A percentile compares a stretch with the other conserved stretches of the same genome.
phyloP scores from a whole-genome alignment of 2,113 vertebrate genomes.

The Hydrochoerus hydrochaeris region DNA sequence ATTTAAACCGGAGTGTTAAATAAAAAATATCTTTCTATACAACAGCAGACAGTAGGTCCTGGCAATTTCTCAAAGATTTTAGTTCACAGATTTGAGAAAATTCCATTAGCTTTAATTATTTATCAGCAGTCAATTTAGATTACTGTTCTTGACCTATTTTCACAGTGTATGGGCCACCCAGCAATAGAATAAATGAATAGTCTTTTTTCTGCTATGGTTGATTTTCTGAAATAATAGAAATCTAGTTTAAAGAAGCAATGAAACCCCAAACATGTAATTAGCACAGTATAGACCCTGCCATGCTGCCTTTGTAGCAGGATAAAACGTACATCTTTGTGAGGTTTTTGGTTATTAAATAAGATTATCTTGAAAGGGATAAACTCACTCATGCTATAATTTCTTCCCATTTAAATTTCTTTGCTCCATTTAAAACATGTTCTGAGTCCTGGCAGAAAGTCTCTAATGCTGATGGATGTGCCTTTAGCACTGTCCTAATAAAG shows the following conservation, averaged over 20 bases:
- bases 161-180: slow-evolving; percentile 82
- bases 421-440: slow-evolving; percentile 76
- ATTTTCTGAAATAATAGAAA: slow-evolving; percentile 79
- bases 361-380: slow-evolving; percentile 67
- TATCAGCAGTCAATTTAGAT: slow-evolving; percentile 91
- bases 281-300: slow-evolving; percentile 66
- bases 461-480: slow-evolving; percentile 66
- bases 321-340: slow-evolving; percentile 72
- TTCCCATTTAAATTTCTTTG: slow-evolving; percentile 82
- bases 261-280: slow-evolving; percentile 77
- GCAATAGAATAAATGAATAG: slow-evolving; percentile 86
- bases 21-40: slow-evolving; percentile 86
- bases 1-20: slow-evolving; percentile 84
- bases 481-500: not conserved
- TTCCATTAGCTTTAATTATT: slow-evolving; percentile 94
- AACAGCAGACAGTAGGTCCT: slow-evolving; percentile 80
- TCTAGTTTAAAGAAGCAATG: slow-evolving; percentile 65
- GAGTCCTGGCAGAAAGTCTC: slow-evolving; percentile 63
- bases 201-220: slow-evolving; percentile 82
- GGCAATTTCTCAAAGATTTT: slow-evolving; percentile 84
- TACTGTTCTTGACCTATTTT: slow-evolving; percentile 91
- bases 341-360: slow-evolving; percentile 77
- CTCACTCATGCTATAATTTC: slow-evolving; percentile 77
- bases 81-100: slow-evolving; percentile 89
- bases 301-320: slow-evolving; percentile 64